Evolutionary conservation across 2,888 invertebrate species (phyloP).

Genomic region (Ecdyonurus torrentis): DNA sequence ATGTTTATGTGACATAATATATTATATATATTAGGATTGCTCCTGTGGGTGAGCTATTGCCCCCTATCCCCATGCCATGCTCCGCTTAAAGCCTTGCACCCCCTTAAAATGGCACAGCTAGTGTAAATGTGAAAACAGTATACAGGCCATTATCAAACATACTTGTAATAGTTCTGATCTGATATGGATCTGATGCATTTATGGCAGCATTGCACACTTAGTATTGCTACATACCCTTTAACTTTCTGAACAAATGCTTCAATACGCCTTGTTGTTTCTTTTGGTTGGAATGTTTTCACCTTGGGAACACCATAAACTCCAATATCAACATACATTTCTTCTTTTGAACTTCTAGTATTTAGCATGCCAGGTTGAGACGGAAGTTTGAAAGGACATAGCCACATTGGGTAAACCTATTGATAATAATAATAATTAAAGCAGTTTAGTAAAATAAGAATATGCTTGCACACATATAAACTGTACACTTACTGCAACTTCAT

Average conservation of each 20-base stretch:
- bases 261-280: constrained; percentile 44
- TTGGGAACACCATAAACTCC: constrained; percentile 66
- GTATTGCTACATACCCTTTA: constrained; percentile 33
- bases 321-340: constrained; percentile 58
- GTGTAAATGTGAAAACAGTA: too few relatives aligned
- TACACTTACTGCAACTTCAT: constrained; percentile 39
- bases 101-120: too few relatives aligned
- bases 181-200: too few relatives aligned
- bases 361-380: constrained; percentile 53
- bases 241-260: constrained; percentile 52
- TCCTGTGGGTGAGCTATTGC: too few relatives aligned
- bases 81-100: too few relatives aligned
- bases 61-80: too few relatives aligned
- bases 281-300: constrained; percentile 39
- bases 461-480: background rate
- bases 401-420: constrained; percentile 67
- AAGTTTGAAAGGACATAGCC: constrained; percentile 66
- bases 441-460: background rate
- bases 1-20: too few relatives aligned
- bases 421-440: too few relatives aligned
- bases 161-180: too few relatives aligned
- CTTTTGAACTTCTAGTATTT: constrained; percentile 31
- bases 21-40: too few relatives aligned
- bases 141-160: too few relatives aligned
- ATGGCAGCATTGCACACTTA: too few relatives aligned